Conservation (phyloP, 2,797 vertebrate genomes). For the Schizopygopsis pylzovi region DNA sequence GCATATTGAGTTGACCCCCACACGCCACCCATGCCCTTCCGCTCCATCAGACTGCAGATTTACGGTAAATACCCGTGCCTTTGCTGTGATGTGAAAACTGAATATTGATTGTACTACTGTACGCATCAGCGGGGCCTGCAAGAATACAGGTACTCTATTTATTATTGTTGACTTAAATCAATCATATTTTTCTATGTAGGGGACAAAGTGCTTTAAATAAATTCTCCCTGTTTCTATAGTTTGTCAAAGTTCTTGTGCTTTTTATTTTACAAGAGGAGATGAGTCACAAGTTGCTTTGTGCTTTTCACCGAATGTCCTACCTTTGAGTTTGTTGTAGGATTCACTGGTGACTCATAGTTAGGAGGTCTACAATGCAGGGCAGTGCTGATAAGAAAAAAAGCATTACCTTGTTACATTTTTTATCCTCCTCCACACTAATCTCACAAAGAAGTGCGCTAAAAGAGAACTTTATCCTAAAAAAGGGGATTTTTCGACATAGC, state of each 20-base stretch:
- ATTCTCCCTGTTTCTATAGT: constrained; percentile 75
- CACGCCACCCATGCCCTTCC: constrained; percentile 51
- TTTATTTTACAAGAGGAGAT: constrained; percentile 4
- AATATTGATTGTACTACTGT: constrained; percentile 83
- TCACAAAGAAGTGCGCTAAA: constrained; percentile 1
- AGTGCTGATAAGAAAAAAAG: constrained; percentile 11
- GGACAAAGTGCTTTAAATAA: constrained; percentile 84
- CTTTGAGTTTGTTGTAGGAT: constrained; percentile 2
- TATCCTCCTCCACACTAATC: constrained; percentile 20
- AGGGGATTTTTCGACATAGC: neutral
- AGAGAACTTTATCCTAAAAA: neutral
- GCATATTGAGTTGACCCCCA: constrained; percentile 34
- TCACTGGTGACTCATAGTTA: constrained; percentile 35
- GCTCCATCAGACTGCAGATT: constrained; percentile 70
- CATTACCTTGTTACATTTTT: neutral
- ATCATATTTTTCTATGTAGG: constrained; percentile 87
- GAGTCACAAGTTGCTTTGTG: constrained; percentile 20
- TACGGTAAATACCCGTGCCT: constrained; percentile 84
- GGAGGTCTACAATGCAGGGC: neutral
- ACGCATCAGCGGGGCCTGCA: constrained; percentile 72
- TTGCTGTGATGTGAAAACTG: constrained; percentile 82
- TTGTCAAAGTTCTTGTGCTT: constrained; percentile 45
- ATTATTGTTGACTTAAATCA: constrained; percentile 83
- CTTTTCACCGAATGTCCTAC: neutral
- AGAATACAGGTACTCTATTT: constrained; percentile 79